Percentiles rank a stretch among this genome's conserved stretches.
Evolutionary conservation across 37 sponge, comb jelly and placozoan genomes (phyloP).

Genomic region (Axinella damicornis): DNA sequence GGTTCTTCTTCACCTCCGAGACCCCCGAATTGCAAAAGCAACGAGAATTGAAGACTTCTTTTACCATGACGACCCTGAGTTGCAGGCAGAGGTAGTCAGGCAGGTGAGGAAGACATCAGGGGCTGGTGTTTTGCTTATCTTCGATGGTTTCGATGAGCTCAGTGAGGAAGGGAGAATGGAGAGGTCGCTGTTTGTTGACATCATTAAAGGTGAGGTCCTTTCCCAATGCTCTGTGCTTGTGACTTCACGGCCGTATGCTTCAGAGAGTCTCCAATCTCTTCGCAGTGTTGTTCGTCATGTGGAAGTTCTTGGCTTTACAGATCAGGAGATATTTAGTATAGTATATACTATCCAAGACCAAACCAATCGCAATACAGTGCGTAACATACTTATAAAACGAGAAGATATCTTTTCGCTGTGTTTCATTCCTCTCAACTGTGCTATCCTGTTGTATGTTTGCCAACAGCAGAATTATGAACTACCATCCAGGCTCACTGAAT

Average conservation of each 20-base stretch:
- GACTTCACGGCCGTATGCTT: conserved; percentile 25
- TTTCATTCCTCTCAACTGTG: conserved; percentile 11
- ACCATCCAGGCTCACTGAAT: neutral
- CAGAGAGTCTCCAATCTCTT: neutral
- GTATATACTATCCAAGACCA: neutral
- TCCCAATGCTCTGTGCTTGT: neutral
- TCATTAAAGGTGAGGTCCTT: neutral
- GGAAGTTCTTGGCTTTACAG: conserved; percentile 28
- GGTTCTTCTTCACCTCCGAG: neutral
- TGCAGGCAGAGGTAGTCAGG: neutral
- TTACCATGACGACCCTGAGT: conserved; percentile 1
- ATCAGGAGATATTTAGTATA: neutral
- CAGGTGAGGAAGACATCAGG: conserved; percentile 2
- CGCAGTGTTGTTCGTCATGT: neutral
- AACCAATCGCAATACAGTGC: neutral
- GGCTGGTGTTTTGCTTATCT: conserved; percentile 1
- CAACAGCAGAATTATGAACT: neutral
- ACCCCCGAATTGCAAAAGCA: neutral
- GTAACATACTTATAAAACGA: neutral
- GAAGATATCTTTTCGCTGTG: neutral
- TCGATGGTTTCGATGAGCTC: conserved; percentile 38
- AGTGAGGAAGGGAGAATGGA: neutral
- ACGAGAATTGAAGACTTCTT: neutral
- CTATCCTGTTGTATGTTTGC: neutral
- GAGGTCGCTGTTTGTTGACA: neutral